Evolutionary conservation across 2,113 vertebrate genomes (phyloP).

Genomic region (Anarhynchus alexandrinus): DNA sequence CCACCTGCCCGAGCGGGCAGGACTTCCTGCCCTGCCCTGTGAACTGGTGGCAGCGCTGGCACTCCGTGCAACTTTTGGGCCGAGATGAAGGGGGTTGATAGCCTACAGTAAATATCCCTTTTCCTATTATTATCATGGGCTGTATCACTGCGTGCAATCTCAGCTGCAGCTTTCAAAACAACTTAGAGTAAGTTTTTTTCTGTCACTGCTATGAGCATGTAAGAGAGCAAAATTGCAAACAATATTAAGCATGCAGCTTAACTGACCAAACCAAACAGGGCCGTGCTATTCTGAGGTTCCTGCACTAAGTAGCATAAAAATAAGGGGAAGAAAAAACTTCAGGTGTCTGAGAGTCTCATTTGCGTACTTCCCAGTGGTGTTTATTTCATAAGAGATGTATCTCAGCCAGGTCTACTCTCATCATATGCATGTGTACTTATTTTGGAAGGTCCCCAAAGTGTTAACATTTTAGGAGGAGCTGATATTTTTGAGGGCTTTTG

Average conservation of each 20-base stretch:
- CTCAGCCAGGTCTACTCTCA: not conserved
- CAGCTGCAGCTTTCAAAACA: conserved; percentile 18
- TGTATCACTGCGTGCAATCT: not conserved
- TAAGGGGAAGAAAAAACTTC: not conserved
- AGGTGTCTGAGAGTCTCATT: not conserved
- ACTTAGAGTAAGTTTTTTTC: not conserved
- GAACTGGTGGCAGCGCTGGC: not conserved
- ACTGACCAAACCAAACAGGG: not conserved
- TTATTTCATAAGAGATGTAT: not conserved
- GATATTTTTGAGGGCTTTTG: not conserved
- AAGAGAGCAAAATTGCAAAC: not conserved
- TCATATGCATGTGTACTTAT: not conserved
- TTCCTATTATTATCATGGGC: conserved; percentile 21
- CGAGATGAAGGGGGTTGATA: not conserved
- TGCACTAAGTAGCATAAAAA: not conserved
- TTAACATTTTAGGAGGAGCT: not conserved
- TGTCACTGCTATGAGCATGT: not conserved
- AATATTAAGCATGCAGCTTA: not conserved
- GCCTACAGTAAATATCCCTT: conserved; percentile 23
- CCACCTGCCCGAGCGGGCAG: not conserved
- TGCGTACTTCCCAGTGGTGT: not conserved
- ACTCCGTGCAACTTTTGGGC: not conserved
- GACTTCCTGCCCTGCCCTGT: conserved; percentile 33
- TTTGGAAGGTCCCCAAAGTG: not conserved
- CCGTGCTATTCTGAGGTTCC: not conserved